phyloP scores from a whole-genome alignment of 2,797 vertebrate genomes.

The Leptoclinus maculatus region DNA sequence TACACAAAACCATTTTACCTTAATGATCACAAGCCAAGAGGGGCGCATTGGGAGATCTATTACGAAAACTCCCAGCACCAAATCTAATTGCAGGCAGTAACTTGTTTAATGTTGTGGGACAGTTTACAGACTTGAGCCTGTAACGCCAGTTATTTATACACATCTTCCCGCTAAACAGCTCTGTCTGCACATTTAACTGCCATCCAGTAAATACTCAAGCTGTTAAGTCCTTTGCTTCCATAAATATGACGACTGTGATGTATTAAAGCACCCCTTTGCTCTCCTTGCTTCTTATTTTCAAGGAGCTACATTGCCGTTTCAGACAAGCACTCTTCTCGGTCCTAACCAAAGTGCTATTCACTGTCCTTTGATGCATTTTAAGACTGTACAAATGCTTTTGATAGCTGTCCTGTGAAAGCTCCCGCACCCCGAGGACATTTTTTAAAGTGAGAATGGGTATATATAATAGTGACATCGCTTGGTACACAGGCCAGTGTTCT shows the following conservation, averaged over 20 bases:
- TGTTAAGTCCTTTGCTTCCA: constrained; percentile 11
- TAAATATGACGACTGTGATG: constrained; percentile 33
- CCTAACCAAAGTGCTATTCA: neutral
- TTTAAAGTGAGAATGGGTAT: constrained; percentile 24
- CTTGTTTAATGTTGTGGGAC: constrained; percentile 19
- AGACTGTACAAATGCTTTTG: constrained; percentile 5
- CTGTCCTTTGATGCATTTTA: neutral
- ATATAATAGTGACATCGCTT: constrained; percentile 25
- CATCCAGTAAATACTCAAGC: constrained; percentile 12
- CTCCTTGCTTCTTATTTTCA: constrained; percentile 14
- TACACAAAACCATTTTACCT: constrained; percentile 8
- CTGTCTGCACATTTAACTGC: constrained; percentile 1
- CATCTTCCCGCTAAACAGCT: neutral
- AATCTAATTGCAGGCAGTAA: neutral
- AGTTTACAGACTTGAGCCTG: constrained; percentile 1
- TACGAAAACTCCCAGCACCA: neutral
- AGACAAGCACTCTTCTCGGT: neutral
- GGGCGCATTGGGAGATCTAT: neutral
- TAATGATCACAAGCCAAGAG: neutral
- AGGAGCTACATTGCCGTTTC: neutral
- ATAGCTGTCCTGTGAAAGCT: constrained; percentile 3
- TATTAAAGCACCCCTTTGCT: neutral
- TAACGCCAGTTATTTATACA: neutral
- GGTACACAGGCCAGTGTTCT: constrained; percentile 16
- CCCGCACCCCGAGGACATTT: constrained; percentile 10